These are phyloP conservation scores for Chaetorhynchus papuensis DNA, from an alignment of 2,113 vertebrate species.

Conservation along the genomic window DNA sequence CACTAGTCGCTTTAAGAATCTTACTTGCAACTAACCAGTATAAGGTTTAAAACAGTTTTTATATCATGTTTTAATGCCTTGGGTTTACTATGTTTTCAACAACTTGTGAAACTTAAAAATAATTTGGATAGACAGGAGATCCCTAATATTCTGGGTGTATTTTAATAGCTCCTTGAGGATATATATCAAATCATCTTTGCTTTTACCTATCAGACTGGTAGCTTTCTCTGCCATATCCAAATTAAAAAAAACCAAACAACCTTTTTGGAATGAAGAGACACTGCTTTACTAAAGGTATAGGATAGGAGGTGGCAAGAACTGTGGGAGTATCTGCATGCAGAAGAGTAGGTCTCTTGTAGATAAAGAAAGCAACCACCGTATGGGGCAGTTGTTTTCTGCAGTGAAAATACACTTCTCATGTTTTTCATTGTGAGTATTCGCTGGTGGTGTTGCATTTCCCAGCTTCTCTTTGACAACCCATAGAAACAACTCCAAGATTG, in stretches of 20 bases:
- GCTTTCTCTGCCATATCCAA: neutral
- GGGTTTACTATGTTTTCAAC: neutral
- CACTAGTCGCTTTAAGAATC: neutral
- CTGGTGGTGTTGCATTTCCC: neutral
- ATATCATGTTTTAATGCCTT: neutral
- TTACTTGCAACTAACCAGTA: neutral
- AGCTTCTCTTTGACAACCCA: neutral
- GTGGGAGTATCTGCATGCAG: neutral
- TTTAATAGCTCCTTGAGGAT: neutral
- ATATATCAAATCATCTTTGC: neutral
- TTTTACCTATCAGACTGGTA: neutral
- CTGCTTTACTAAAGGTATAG: neutral
- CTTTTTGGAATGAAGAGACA: neutral
- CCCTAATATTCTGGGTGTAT: neutral
- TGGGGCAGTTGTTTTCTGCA: neutral
- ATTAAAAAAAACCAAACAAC: neutral
- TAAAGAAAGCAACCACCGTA: neutral
- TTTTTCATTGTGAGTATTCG: neutral
- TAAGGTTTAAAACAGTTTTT: neutral
- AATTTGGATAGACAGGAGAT: neutral
- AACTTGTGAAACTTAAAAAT: neutral
- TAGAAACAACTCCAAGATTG: neutral
- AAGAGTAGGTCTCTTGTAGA: neutral
- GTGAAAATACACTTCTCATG: neutral
- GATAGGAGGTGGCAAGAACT: neutral